These are phyloP conservation scores for Cyrtodaria siliqua DNA, from an alignment of 2,888 invertebrate species.

Conservation along the genomic window DNA sequence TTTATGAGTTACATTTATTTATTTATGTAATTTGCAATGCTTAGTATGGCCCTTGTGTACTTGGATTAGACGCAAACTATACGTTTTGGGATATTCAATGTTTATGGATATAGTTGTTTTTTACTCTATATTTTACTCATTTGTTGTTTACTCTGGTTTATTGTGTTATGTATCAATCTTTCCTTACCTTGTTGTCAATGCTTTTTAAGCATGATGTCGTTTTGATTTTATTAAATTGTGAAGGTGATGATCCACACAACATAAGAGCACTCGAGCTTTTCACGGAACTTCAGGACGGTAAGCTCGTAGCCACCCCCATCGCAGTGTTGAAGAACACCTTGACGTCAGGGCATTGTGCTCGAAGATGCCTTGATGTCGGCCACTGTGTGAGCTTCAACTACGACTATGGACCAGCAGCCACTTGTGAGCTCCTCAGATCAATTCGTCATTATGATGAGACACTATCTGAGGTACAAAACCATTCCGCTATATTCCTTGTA, in stretches of 20 bases:
- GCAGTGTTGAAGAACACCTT: background rate
- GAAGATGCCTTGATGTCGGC: slow-evolving; percentile 51
- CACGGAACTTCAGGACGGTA: slow-evolving; percentile 51
- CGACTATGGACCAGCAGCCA: slow-evolving; percentile 56
- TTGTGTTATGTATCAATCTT: too few relatives aligned
- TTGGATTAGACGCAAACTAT: too few relatives aligned
- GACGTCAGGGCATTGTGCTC: slow-evolving; percentile 62
- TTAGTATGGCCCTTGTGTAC: too few relatives aligned
- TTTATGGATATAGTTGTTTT: too few relatives aligned
- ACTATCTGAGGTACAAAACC: slow-evolving; percentile 12
- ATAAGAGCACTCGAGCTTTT: slow-evolving; percentile 30
- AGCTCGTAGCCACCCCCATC: slow-evolving; percentile 45
- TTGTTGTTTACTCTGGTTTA: too few relatives aligned
- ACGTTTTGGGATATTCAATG: too few relatives aligned
- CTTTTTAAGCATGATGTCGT: too few relatives aligned
- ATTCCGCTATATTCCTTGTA: too few relatives aligned
- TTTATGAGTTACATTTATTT: too few relatives aligned
- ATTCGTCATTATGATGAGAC: slow-evolving; percentile 55
- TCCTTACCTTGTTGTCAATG: background rate
- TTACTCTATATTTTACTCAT: too few relatives aligned
- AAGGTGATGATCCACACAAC: slow-evolving; percentile 13
- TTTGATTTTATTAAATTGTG: too few relatives aligned
- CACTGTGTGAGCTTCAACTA: slow-evolving; percentile 74
- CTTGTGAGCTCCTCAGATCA: slow-evolving; percentile 69
- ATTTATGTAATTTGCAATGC: too few relatives aligned